Evolutionary conservation across 2,797 vertebrate species (phyloP), one percentile per base, ranked within the genome.

Genomic region (Diceros bicornis): DNA sequence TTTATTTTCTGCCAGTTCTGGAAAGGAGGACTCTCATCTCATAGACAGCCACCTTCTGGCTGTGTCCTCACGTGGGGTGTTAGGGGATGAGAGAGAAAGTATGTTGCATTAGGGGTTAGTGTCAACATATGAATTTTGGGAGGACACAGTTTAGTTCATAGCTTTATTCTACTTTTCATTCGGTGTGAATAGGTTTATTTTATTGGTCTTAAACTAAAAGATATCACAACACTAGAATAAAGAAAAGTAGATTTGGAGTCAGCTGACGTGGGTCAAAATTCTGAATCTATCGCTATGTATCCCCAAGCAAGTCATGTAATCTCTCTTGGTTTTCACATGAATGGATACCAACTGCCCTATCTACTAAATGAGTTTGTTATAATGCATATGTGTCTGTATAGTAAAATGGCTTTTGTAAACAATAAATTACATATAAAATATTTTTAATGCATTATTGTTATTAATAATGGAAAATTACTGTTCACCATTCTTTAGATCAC

Each of bases 381-480:
- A 93, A 61, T 85, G 21, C 12, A 25, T 18, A 25, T 83, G 16
- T 77, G 72, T 89, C 88, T 92, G 82, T 86, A 29, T 84, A 85
- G 37, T 88, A 14, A 94, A 95, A 91, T 41, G 90, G 44, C 57
- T 94, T 95, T 91, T 79, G 29, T 89, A 90, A 95, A 61, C n/a
- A 90, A 18, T 86, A 59, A 88, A 79, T 37, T 91, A 44, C 16
- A 41, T 79, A 66, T 83, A 74, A 86, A 89, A 52, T 52, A 14
- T 52, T 52, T 52, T 16, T 57, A 82, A 87, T 85, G 1, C 50
- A 66, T 77, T 90, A 32, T 75, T 97, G 9, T 88, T 94, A 72
- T 50, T 91, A 93, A 29, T 84, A 87, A 77, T 94, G 44, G 75
- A 83, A 97, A 93, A 85, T 89, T 90, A 91, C 55, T 96, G 52